Conservation (phyloP, 2,113 vertebrate species). For the Crotalus viridis region DNA sequence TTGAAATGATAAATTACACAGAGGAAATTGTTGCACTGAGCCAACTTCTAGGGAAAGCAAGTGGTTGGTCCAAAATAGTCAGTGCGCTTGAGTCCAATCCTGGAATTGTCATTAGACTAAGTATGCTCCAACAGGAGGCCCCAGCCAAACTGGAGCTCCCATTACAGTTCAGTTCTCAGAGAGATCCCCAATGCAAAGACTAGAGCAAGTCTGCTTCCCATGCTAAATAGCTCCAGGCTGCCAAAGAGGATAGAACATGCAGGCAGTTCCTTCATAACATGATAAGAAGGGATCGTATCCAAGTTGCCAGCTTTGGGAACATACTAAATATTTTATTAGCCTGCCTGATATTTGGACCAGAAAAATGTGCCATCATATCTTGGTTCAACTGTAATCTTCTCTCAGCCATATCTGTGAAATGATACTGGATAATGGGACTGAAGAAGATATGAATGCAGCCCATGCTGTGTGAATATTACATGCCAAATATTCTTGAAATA, state of each 20-base stretch:
- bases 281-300: neutral
- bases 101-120: slow-evolving; percentile 14
- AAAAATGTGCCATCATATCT: neutral
- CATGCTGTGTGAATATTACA: too few relatives aligned
- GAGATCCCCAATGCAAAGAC: neutral
- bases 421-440: neutral
- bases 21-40: slow-evolving; percentile 21
- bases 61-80: slow-evolving; percentile 31
- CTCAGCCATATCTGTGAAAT: neutral
- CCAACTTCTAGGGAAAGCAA: slow-evolving; percentile 35
- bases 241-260: neutral
- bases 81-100: neutral
- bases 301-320: neutral
- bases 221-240: neutral
- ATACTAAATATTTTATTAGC: neutral
- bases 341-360: neutral
- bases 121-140: neutral
- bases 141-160: neutral
- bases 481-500: neutral
- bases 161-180: neutral
- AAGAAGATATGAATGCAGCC: neutral
- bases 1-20: slow-evolving; percentile 35
- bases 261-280: neutral
- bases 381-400: neutral
- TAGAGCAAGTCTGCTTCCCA: neutral